phyloP scores from a whole-genome alignment of 2,888 invertebrate genomes.

The Machimus atricapillus region DNA sequence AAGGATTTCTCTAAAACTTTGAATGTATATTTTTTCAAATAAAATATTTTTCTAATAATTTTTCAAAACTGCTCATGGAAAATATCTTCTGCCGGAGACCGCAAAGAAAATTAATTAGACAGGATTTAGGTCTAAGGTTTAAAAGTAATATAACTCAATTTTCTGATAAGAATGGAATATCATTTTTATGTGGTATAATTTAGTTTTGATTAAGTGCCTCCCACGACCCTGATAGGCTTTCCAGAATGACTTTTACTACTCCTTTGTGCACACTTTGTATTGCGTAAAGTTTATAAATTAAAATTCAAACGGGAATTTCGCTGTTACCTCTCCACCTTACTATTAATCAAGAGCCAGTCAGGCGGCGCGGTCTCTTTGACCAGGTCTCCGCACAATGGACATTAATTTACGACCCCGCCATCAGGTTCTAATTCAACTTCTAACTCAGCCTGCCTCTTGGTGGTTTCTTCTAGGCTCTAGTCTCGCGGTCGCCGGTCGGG shows the following conservation, averaged over 20 bases:
- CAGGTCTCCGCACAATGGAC: conserved; percentile 14
- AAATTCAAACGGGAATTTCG: conserved; percentile 26
- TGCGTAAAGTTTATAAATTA: conserved; percentile 10
- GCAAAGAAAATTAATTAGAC: background rate
- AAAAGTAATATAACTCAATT: background rate
- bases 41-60: too few species aligned
- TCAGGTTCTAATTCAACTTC: conserved; percentile 27
- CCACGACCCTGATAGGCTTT: background rate
- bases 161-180: background rate
- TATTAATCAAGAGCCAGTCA: conserved; percentile 8
- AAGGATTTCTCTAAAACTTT: too few species aligned
- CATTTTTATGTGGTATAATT: background rate
- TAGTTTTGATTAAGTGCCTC: background rate
- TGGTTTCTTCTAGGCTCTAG: background rate
- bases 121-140: background rate
- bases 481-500: background rate
- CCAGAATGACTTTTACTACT: background rate
- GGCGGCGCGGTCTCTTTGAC: conserved; percentile 19
- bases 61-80: too few species aligned
- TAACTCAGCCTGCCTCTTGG: conserved; percentile 4
- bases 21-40: too few species aligned
- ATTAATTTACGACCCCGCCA: conserved; percentile 23
- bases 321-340: background rate
- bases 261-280: background rate
- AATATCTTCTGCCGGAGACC: background rate